These are phyloP conservation scores for Microctenopoma stevenorrisi DNA, from an alignment of 2,797 vertebrate species.

Conservation along the genomic window DNA sequence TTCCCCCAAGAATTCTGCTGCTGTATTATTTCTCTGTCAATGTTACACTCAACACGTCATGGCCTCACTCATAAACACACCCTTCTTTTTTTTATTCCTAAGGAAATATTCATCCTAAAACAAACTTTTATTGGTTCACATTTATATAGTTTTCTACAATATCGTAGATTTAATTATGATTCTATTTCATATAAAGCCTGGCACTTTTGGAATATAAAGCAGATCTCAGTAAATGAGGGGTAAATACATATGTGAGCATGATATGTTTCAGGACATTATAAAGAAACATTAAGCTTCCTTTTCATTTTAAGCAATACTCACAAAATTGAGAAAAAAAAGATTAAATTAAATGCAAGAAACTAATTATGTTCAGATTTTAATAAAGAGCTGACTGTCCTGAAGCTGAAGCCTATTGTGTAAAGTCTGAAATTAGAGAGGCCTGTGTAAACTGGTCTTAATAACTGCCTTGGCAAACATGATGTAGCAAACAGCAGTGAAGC, in stretches of 20 bases:
- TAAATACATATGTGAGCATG: background rate
- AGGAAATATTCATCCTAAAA: background rate
- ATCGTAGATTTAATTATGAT: background rate
- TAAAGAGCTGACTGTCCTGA: background rate
- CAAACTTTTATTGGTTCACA: background rate
- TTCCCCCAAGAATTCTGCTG: slow-evolving; percentile 4
- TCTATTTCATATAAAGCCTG: background rate
- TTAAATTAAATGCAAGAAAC: background rate
- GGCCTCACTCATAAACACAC: background rate
- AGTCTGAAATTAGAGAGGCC: slow-evolving; percentile 6
- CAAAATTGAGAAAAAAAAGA: too few relatives aligned
- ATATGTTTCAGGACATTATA: background rate
- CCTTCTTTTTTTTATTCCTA: background rate
- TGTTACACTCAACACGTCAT: background rate
- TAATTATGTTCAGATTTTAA: slow-evolving; percentile 17
- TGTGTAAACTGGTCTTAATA: slow-evolving; percentile 1
- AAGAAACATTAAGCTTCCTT: background rate
- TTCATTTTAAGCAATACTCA: background rate
- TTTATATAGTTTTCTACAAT: background rate
- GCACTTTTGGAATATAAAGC: background rate
- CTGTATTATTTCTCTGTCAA: slow-evolving; percentile 18
- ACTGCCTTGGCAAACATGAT: background rate
- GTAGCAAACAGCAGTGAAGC: background rate
- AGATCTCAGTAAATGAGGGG: background rate
- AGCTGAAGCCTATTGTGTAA: slow-evolving; percentile 7